These are phyloP conservation scores for Linurgus olivaceus DNA, from an alignment of 2,797 vertebrate genomes.

Conservation along the genomic window DNA sequence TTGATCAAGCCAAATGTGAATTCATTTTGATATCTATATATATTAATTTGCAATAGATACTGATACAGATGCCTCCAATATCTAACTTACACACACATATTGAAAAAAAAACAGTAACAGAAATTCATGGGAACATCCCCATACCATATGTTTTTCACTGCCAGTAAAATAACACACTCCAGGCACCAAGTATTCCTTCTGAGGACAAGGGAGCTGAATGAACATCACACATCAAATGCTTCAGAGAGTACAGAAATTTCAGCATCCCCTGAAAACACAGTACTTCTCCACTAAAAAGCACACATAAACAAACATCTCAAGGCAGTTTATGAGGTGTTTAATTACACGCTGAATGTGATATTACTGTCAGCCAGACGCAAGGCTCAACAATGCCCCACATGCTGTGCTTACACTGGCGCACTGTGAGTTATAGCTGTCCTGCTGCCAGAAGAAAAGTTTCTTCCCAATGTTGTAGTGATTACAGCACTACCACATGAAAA, in stretches of 20 bases:
- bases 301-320: slow-evolving; percentile 41
- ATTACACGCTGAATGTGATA: slow-evolving; percentile 22
- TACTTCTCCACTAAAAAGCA: background rate
- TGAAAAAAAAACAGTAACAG: background rate
- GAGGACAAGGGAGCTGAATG: background rate
- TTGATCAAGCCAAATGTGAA: background rate
- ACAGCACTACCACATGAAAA: background rate
- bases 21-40: background rate
- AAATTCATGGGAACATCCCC: background rate
- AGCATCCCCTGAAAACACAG: background rate
- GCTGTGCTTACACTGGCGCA: slow-evolving; percentile 42
- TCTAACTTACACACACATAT: background rate
- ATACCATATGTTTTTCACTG: background rate
- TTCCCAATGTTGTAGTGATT: background rate
- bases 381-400: slow-evolving; percentile 22
- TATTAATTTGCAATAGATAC: background rate
- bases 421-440: background rate
- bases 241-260: background rate
- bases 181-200: background rate
- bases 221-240: background rate
- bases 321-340: slow-evolving; percentile 59
- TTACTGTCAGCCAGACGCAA: slow-evolving; percentile 1
- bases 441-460: slow-evolving; percentile 4
- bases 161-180: background rate
- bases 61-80: background rate